phyloP scores from a whole-genome alignment of 1,140 invertebrate species.

The Bacillus rossius region DNA sequence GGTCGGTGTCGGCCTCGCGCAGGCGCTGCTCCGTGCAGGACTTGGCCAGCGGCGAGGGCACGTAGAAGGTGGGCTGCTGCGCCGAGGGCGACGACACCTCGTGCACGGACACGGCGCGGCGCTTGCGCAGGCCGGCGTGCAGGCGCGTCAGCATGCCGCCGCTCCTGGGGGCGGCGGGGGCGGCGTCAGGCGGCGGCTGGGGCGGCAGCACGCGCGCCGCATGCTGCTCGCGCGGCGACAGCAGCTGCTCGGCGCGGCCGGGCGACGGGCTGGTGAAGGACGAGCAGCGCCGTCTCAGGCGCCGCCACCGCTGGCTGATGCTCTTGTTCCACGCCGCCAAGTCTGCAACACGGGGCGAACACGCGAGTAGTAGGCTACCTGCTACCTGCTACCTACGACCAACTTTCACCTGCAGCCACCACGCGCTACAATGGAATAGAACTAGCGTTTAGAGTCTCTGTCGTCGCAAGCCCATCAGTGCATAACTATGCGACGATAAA shows the following conservation, averaged over 20 bases:
- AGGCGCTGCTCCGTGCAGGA: neutral
- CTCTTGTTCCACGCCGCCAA: slow-evolving; percentile 63
- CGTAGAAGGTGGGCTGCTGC: slow-evolving; percentile 54
- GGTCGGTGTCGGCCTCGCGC: slow-evolving; percentile 18
- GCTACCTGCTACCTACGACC: no score
- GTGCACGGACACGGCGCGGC: slow-evolving; percentile 57
- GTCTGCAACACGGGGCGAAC: slow-evolving; percentile 54
- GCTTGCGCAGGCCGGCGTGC: slow-evolving; percentile 55
- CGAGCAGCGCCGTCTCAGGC: slow-evolving; percentile 59
- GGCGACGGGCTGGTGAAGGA: slow-evolving; percentile 25
- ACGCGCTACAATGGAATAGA: no score
- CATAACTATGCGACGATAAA: no score
- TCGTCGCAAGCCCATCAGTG: no score
- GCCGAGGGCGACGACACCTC: slow-evolving; percentile 46
- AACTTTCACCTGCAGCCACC: no score
- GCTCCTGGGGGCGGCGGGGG: neutral
- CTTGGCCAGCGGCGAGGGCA: slow-evolving; percentile 50
- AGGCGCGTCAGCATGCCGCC: slow-evolving; percentile 57
- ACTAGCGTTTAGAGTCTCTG: no score
- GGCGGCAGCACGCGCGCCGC: neutral
- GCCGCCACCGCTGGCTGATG: slow-evolving; percentile 64
- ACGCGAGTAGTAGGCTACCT: no score
- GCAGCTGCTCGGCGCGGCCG: slow-evolving; percentile 1
- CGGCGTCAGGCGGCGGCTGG: no score
- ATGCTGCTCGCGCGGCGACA: neutral